Conservation (phyloP, 2,797 vertebrate genomes). For the Muscicapa striata region DNA sequence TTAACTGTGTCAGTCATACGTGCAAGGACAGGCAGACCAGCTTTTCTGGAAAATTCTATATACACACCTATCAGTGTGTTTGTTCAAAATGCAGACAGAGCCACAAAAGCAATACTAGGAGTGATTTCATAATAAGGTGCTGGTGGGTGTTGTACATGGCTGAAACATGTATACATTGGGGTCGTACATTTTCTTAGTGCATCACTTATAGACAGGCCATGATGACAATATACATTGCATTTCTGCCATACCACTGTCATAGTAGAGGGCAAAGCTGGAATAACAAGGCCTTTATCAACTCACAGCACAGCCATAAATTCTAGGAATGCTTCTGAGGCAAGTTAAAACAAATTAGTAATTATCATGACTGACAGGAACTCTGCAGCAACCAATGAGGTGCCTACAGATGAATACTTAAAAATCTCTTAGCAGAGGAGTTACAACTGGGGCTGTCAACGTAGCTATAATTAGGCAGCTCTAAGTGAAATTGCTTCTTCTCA, state of each 20-base stretch:
- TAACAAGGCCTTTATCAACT: not conserved
- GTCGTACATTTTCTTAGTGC: not conserved
- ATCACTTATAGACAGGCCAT: not conserved
- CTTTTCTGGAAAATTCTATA: not conserved
- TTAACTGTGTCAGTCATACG: not conserved
- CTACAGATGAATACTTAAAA: constrained; percentile 42
- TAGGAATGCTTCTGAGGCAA: constrained; percentile 59
- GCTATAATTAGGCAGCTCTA: constrained; percentile 53
- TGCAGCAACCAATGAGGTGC: constrained; percentile 11
- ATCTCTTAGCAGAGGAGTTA: constrained; percentile 59
- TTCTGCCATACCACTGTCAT: not conserved
- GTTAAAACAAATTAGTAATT: constrained; percentile 66
- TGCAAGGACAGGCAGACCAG: not conserved
- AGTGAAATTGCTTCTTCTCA: constrained; percentile 52
- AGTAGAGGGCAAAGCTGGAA: constrained; percentile 1
- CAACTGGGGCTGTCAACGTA: constrained; percentile 41
- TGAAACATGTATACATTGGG: accelerated
- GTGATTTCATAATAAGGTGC: not conserved
- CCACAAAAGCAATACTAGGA: not conserved
- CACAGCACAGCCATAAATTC: constrained; percentile 37
- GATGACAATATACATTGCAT: not conserved
- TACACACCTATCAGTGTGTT: not conserved
- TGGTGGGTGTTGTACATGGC: not conserved
- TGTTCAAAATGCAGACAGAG: not conserved
- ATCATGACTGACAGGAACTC: constrained; percentile 57